These are phyloP conservation scores for Calypte anna DNA, from an alignment of 2,113 vertebrate species.

Conservation along the genomic window DNA sequence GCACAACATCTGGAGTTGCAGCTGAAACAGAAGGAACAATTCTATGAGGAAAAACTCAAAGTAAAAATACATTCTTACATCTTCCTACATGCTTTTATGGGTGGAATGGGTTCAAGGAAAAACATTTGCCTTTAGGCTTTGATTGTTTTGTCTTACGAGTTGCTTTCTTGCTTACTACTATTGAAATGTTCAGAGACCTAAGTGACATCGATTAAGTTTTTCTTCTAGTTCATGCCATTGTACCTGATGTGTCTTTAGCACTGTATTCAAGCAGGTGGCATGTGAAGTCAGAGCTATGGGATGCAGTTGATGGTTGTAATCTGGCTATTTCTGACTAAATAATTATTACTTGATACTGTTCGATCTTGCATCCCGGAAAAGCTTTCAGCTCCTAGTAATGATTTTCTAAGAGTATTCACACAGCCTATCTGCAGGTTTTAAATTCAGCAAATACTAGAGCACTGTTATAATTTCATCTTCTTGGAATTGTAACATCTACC, in stretches of 20 bases:
- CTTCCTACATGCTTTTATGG: background rate
- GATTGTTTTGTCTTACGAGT: background rate
- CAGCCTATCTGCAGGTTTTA: constrained; percentile 14
- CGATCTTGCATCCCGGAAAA: background rate
- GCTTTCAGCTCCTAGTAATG: background rate
- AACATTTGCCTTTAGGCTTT: constrained; percentile 7
- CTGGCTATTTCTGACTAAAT: background rate
- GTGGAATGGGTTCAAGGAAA: background rate
- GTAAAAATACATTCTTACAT: constrained; percentile 75
- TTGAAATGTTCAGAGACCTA: background rate
- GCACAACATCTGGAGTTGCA: constrained; percentile 91
- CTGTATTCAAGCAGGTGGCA: background rate
- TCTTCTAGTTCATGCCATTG: background rate
- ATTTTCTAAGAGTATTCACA: background rate
- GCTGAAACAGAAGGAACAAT: constrained; percentile 95
- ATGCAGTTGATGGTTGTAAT: background rate
- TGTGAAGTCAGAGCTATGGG: background rate
- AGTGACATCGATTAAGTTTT: background rate
- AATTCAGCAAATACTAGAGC: background rate
- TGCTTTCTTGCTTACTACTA: background rate
- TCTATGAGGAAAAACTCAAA: constrained; percentile 97
- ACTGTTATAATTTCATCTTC: constrained; percentile 2
- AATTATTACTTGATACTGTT: background rate
- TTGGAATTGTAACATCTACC: constrained; percentile 51
- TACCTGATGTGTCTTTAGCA: background rate